phyloP scores from a whole-genome alignment of 2,113 vertebrate genomes.

The Trogon surrucura region DNA sequence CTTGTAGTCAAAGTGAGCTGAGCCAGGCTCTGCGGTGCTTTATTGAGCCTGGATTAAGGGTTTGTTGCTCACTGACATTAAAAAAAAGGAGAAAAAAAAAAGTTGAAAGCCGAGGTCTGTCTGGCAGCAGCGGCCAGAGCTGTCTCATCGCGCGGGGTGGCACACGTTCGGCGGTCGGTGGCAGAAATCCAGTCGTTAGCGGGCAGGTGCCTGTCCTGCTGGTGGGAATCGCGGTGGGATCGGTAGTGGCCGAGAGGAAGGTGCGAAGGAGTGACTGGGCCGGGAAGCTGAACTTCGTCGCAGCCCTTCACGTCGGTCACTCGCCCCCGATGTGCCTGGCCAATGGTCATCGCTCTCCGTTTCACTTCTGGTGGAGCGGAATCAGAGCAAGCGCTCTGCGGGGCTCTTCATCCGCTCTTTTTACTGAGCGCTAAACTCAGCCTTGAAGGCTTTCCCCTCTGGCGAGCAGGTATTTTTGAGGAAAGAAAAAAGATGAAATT shows the following conservation, averaged over 20 bases:
- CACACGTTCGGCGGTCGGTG: neutral
- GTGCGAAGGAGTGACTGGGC: neutral
- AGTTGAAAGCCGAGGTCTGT: neutral
- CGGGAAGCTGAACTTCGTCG: neutral
- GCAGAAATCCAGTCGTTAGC: neutral
- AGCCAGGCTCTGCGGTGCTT: constrained; percentile 29
- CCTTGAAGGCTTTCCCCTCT: constrained; percentile 4
- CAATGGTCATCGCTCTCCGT: neutral
- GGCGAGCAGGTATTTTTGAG: neutral
- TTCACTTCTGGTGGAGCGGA: neutral
- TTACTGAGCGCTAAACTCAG: neutral
- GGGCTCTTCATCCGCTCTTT: neutral
- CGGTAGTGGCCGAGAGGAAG: neutral
- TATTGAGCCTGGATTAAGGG: constrained; percentile 42
- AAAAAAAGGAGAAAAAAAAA: neutral
- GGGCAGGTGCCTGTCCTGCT: constrained; percentile 24
- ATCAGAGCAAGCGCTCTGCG: neutral
- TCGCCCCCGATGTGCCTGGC: neutral
- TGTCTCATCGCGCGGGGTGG: neutral
- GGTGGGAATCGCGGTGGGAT: neutral
- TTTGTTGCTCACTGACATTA: constrained; percentile 23
- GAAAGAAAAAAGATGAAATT: neutral
- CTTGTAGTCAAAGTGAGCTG: constrained; percentile 5
- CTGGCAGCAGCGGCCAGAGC: neutral
- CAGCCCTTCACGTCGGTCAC: fast-evolving